Base-by-base conservation (phyloP, 2,888 invertebrate species). In the Leptopilina drosophilae region DNA sequence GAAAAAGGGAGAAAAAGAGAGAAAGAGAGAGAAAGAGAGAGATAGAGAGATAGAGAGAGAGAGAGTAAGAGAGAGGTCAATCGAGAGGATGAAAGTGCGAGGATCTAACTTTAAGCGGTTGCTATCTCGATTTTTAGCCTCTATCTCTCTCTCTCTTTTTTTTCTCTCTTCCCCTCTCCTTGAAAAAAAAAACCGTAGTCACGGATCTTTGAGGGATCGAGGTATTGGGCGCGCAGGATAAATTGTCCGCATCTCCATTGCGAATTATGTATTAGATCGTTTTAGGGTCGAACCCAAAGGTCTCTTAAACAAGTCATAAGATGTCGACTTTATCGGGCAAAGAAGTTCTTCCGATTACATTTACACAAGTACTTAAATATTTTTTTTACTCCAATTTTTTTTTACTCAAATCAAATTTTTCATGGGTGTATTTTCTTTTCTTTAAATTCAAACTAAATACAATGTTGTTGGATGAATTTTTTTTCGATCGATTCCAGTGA, bases 181-280 rank as follows among this genome's bases (percentile, higher is more conserved):
- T 66, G 79, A 49, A 49, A 9, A 12, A 9, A 12, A 12, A 33
- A 33, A 33, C 33, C 49, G 80, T 80, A 82, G 81, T 81, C 80
- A 79, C 80, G 77, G 78, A 79, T 82, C 80, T 82, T 80, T 79
- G 77, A 80, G 81, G 82, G 84, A 82, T 84, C 82, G 80, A 77
- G 42, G 81, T 80, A 81, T 79, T 80, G 80, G 81, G 79, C 79
- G 9, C 80, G 9, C 80, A 81, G 80, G 81, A 84, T 82, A 84
- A 82, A 83, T 83, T 78, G 82, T 79, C 79, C 82, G 79, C 65
- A 79, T 79, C 79, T 62, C 33, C 26, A 20, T 66, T 67, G 14
- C 78, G 83, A 81, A 81, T 83, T 82, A 81, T 83, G 79, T 82
- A 81, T 81, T 78, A 33, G 81, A 81, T 82, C 82, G 79, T 81